These are phyloP conservation scores for Montipora cactus DNA, from an alignment of 64 coral and sea anemone species.

Conservation along the genomic window DNA sequence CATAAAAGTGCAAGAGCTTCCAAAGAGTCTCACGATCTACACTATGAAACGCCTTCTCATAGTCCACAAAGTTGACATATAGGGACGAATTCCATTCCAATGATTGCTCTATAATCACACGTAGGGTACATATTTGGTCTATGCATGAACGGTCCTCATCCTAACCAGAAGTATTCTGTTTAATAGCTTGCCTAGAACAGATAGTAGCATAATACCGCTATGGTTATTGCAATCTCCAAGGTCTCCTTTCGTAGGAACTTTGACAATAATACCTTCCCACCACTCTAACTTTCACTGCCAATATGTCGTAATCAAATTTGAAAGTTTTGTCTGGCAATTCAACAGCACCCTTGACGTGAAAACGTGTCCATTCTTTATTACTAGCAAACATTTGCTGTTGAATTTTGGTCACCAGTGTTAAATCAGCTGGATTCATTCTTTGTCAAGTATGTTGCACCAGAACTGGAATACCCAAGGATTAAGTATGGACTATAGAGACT, in stretches of 20 bases:
- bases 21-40: background rate
- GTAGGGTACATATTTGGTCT: background rate
- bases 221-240: background rate
- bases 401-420: background rate
- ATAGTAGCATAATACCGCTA: background rate
- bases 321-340: no score
- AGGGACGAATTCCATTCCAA: background rate
- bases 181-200: background rate
- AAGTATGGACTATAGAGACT: no score
- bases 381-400: no score
- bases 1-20: background rate
- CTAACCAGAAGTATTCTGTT: background rate
- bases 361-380: no score
- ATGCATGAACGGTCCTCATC: no score
- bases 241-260: conserved; percentile 19
- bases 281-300: background rate
- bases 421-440: background rate
- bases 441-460: no score
- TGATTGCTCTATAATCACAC: background rate
- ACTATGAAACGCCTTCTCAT: background rate
- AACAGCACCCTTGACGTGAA: no score
- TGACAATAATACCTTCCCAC: background rate
- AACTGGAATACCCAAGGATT: no score
- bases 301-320: no score
- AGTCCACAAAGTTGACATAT: background rate